Evolutionary conservation across 2,797 vertebrate genomes (phyloP), one percentile per base, ranked within the genome.

Genomic region (Chaetodon trifasciatus): DNA sequence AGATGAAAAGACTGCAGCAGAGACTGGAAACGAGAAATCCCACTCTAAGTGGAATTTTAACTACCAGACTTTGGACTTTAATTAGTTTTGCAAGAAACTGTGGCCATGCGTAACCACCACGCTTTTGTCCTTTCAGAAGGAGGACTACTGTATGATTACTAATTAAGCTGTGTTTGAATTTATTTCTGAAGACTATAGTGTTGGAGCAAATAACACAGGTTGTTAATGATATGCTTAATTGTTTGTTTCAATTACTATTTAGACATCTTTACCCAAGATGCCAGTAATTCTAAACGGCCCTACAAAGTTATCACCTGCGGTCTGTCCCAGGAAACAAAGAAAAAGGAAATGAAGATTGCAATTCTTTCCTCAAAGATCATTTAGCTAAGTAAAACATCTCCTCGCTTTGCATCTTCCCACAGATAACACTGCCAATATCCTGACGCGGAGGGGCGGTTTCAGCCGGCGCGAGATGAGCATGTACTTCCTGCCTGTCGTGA

Each of bases 351-450:
- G 7, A 39, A 72, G 9, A 53, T 32, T 62, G 19, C 23, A 19
- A 1, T n/a, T 15, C 0, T 66, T 63, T 62, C 35, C 57, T 65
- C 23, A 35, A n/a, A 6, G 23, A 60, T 55, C 32, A 17, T 52
- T 28, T 24, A 8, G 44, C 19, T 19, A 24, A 62, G 28, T 19
- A 19, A 72, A 65, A 50, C 32, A 21, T 77, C 21, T 74, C 3
- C 2, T 56, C 28, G 49, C 52, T 81, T 56, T 71, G 55, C 47
- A 16, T 77, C 28, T 62, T 35, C 35, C 78, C 21, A 0, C 79
- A 99, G 98, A 99, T 95, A 99, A 99, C 91, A 99, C 98, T 19
- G 98, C 98, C 86, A 95, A 97, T 76, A 99, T 99, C 93, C 86
- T 98, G 94, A 99, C 98, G 0, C 95, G 96, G 72, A 95, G 97